Percentiles rank a stretch among this genome's conserved stretches.
Evolutionary conservation across 2,113 vertebrate genomes (phyloP).

Genomic region (Takifugu bimaculatus): DNA sequence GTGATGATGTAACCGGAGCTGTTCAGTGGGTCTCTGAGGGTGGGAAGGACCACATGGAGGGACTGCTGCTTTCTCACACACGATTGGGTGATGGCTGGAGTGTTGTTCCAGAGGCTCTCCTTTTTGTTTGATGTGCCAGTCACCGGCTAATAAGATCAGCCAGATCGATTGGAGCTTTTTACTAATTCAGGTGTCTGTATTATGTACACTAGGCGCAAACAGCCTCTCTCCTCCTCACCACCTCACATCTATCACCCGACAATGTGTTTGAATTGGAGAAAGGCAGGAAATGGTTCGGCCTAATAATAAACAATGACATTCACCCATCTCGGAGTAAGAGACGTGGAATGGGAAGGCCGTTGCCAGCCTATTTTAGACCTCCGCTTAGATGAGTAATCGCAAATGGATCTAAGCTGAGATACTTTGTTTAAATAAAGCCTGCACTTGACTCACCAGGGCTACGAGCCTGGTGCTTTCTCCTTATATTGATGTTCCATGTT

Average conservation of each 20-base stretch:
- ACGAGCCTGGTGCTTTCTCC: constrained; percentile 12
- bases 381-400: constrained; percentile 55
- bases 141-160: constrained; percentile 61
- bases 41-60: constrained; percentile 32
- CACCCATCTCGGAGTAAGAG: constrained; percentile 46
- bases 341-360: constrained; percentile 48
- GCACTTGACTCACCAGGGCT: constrained; percentile 25
- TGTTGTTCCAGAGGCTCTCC: constrained; percentile 38
- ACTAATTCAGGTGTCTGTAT: constrained; percentile 51
- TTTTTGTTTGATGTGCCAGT: constrained; percentile 60
- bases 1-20: constrained; percentile 61
- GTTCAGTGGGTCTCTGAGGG: constrained; percentile 48
- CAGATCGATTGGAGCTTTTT: constrained; percentile 64
- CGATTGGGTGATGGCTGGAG: constrained; percentile 51
- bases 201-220: constrained; percentile 44
- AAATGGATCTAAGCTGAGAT: constrained; percentile 34
- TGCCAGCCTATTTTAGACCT: constrained; percentile 53
- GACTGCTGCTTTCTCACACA: constrained; percentile 46
- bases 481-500: not conserved
- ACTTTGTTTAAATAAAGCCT: constrained; percentile 48
- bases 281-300: constrained; percentile 65
- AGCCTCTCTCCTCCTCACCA: constrained; percentile 12
- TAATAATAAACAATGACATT: constrained; percentile 72
- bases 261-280: constrained; percentile 53
- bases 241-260: constrained; percentile 29